These are phyloP conservation scores for Zalophus californianus DNA, from an alignment of 2,797 vertebrate genomes.

Conservation along the genomic window DNA sequence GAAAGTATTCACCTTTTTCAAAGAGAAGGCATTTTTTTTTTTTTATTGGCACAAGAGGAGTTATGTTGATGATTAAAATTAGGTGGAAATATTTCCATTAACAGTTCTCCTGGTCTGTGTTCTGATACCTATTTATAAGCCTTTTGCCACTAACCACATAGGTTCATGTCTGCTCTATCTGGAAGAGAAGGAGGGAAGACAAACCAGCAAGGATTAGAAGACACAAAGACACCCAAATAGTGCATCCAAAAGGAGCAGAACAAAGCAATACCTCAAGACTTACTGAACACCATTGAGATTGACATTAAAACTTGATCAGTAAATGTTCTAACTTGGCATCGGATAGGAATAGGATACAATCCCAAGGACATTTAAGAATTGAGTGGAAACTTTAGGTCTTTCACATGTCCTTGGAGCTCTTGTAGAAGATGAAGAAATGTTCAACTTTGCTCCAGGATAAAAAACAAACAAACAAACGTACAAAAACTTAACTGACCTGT, in stretches of 20 bases:
- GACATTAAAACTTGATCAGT: neutral
- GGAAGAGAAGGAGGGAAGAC: neutral
- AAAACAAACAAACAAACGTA: neutral
- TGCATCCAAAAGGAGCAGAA: neutral
- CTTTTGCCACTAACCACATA: neutral
- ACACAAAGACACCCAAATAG: neutral
- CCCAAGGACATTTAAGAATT: neutral
- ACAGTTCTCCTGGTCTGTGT: neutral
- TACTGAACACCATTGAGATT: neutral
- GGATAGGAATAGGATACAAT: neutral
- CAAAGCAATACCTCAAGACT: neutral
- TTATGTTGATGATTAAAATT: neutral
- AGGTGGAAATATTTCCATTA: conserved; percentile 3
- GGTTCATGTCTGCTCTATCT: neutral
- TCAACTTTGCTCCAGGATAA: neutral
- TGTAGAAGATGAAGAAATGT: neutral
- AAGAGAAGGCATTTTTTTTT: neutral
- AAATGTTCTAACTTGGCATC: neutral
- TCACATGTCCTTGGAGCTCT: neutral
- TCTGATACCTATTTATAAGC: neutral
- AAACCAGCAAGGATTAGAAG: neutral
- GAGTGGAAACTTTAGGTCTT: neutral
- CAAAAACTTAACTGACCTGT: neutral
- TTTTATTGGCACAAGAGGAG: neutral
- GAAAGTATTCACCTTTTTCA: conserved; percentile 14